Conservation (phyloP, 92 coral and sea anemone genomes). For the Pocillopora meandrina region DNA sequence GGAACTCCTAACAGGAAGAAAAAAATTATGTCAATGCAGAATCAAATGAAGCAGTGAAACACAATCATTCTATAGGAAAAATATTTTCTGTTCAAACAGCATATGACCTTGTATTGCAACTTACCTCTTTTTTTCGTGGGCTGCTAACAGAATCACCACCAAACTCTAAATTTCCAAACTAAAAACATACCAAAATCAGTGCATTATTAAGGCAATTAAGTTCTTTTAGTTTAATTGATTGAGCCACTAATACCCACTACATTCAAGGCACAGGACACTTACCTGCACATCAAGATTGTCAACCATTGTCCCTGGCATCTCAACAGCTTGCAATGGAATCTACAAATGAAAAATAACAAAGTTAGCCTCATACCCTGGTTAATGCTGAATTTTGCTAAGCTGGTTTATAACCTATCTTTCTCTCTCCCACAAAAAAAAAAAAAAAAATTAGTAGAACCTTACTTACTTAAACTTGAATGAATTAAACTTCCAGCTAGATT, state of each 20-base stretch:
- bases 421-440: too few relatives aligned
- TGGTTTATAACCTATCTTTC: too few relatives aligned
- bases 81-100: not conserved
- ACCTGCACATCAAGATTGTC: conserved; percentile 98
- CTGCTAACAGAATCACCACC: conserved; percentile 85
- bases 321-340: conserved; percentile 66
- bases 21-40: not conserved
- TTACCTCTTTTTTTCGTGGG: conserved; percentile 63
- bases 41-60: not conserved
- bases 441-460: too few relatives aligned
- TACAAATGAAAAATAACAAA: not conserved
- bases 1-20: conserved; percentile 26
- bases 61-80: not conserved
- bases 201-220: not conserved
- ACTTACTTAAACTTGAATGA: too few relatives aligned
- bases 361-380: too few relatives aligned
- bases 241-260: not conserved
- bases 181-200: not conserved
- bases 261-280: not conserved
- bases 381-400: too few relatives aligned
- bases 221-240: not conserved
- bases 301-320: conserved; percentile 95
- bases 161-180: conserved; percentile 98
- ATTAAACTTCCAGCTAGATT: too few relatives aligned
- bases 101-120: not conserved